Conservation (phyloP, 2,797 vertebrate genomes). For the Brachyrhaphis roseni region DNA sequence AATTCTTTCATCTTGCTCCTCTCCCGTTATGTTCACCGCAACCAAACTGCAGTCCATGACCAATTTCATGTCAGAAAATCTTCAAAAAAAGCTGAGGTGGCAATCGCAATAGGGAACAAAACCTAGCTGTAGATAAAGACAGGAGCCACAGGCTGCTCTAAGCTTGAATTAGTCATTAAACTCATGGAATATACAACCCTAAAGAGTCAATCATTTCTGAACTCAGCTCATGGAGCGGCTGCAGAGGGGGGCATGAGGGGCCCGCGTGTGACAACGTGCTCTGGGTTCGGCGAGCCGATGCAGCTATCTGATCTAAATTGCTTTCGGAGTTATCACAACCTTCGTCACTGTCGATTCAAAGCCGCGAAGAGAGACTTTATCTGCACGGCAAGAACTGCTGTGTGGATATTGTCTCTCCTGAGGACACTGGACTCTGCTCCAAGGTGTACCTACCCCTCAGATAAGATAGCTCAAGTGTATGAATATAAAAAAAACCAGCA, state of each 20-base stretch:
- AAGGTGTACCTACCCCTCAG: constrained; percentile 56
- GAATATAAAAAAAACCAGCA: constrained; percentile 27
- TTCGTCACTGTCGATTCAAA: constrained; percentile 36
- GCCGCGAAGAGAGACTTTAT: constrained; percentile 54
- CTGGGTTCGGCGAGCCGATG: constrained; percentile 51
- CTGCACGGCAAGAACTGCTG: constrained; percentile 50
- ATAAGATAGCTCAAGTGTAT: constrained; percentile 73
- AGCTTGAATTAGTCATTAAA: constrained; percentile 2
- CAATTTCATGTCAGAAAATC: not conserved
- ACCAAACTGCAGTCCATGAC: constrained; percentile 2
- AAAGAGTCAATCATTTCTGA: constrained; percentile 38
- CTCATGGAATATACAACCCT: constrained; percentile 5
- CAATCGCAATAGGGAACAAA: not conserved
- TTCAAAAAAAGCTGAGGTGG: not conserved
- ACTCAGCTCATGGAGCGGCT: constrained; percentile 4
- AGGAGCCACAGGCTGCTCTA: not conserved
- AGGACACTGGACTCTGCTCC: constrained; percentile 78
- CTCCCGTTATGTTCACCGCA: constrained; percentile 3
- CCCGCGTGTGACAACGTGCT: constrained; percentile 40
- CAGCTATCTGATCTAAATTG: constrained; percentile 63
- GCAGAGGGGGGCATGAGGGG: constrained; percentile 2
- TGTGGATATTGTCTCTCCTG: constrained; percentile 40
- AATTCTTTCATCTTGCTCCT: not conserved
- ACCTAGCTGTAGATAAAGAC: not conserved
- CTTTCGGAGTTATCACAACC: constrained; percentile 57